phyloP scores from a whole-genome alignment of 2,797 vertebrate genomes.

The Peromyscus aztecus region DNA sequence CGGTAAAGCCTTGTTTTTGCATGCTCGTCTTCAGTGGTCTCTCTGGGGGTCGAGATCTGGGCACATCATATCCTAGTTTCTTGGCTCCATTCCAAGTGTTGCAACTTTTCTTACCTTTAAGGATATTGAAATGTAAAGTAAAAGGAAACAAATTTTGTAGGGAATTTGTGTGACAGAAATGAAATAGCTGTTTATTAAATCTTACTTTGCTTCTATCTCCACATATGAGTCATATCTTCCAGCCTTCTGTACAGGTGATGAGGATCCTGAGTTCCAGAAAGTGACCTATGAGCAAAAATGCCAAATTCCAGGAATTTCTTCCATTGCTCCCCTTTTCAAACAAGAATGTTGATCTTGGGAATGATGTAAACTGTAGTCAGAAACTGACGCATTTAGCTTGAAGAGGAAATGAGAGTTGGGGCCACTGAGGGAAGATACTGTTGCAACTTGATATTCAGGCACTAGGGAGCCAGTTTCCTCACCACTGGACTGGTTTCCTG shows the following conservation, averaged over 20 bases:
- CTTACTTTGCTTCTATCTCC: background rate
- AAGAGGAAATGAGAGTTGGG: background rate
- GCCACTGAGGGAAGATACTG: background rate
- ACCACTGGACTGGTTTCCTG: background rate
- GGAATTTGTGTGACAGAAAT: background rate
- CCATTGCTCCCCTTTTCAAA: background rate
- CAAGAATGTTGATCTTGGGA: background rate
- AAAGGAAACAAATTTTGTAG: background rate
- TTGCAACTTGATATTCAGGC: background rate
- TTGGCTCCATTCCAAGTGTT: background rate
- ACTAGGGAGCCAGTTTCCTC: background rate
- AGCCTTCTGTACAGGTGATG: background rate
- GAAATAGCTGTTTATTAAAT: background rate
- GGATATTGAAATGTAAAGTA: background rate
- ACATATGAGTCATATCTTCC: background rate
- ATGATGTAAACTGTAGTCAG: background rate
- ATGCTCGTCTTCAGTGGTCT: no score
- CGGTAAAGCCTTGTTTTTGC: no score
- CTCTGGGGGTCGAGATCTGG: no score
- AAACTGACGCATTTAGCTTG: background rate
- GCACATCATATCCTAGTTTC: background rate
- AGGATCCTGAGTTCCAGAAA: background rate
- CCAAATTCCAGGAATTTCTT: background rate
- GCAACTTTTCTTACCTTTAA: background rate
- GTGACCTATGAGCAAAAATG: background rate